Conservation (phyloP, 2,888 invertebrate species). For the Bugula neritina region DNA sequence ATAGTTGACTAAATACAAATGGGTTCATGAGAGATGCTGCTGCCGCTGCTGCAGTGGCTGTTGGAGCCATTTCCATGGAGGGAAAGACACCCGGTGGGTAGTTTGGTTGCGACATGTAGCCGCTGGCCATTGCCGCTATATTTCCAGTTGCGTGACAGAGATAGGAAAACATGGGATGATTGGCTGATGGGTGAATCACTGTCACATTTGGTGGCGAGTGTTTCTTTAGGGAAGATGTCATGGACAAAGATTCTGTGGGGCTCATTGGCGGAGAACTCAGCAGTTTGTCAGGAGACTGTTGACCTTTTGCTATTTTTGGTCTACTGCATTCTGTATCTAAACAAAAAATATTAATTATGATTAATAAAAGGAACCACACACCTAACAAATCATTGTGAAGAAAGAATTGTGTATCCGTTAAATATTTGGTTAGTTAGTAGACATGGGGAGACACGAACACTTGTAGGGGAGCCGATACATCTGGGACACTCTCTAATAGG, state of each 20-base stretch:
- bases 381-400: neutral
- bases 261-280: neutral
- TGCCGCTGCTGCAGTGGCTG: slow-evolving; percentile 3
- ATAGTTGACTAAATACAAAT: slow-evolving; percentile 9
- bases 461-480: neutral
- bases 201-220: slow-evolving; percentile 71
- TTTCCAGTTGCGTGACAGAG: slow-evolving; percentile 62
- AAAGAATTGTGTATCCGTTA: neutral
- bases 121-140: slow-evolving; percentile 11
- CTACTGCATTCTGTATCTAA: slow-evolving; percentile 23
- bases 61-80: neutral
- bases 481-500: neutral
- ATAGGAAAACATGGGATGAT: slow-evolving; percentile 85
- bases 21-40: slow-evolving; percentile 22
- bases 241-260: neutral
- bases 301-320: neutral
- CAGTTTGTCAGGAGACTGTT: slow-evolving; percentile 1
- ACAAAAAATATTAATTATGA: slow-evolving; percentile 9
- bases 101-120: slow-evolving; percentile 22
- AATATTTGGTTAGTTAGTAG: slow-evolving; percentile 10
- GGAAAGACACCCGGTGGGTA: slow-evolving; percentile 11
- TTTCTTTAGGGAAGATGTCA: neutral
- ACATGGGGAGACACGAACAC: neutral
- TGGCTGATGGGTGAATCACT: slow-evolving; percentile 72
- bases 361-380: neutral